Percentiles rank a stretch among this genome's conserved stretches.
phyloP scores from a whole-genome alignment of 2,797 vertebrate genomes.

The Dryobates pubescens region DNA sequence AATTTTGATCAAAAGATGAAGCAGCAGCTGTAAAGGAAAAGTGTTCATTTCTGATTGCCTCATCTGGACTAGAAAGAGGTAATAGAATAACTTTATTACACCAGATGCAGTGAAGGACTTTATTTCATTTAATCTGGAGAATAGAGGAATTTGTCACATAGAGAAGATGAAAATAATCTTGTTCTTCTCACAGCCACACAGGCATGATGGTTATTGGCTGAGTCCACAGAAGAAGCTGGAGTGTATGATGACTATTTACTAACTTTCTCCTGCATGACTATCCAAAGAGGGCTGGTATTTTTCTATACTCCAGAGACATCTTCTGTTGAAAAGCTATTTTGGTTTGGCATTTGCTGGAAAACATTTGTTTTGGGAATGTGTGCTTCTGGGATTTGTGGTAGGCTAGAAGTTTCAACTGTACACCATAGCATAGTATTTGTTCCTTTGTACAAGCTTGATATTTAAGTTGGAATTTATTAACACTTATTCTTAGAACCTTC shows the following conservation, averaged over 20 bases:
- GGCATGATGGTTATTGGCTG: constrained; percentile 22
- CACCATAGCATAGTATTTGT: constrained; percentile 14
- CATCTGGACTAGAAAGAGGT: constrained; percentile 53
- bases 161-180: constrained; percentile 68
- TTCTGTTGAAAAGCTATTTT: constrained; percentile 71
- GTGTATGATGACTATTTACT: constrained; percentile 49
- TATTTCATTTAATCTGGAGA: constrained; percentile 66
- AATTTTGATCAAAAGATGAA: constrained; percentile 70
- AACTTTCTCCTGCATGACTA: constrained; percentile 60
- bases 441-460: neutral
- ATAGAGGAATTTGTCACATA: constrained; percentile 63
- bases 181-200: constrained; percentile 9
- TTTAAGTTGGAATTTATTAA: constrained; percentile 49
- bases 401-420: constrained; percentile 53
- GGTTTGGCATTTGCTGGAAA: constrained; percentile 69
- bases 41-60: constrained; percentile 63
- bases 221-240: constrained; percentile 38
- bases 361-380: constrained; percentile 47
- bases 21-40: constrained; percentile 55
- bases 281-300: constrained; percentile 16
- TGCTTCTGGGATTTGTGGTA: constrained; percentile 63
- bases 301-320: constrained; percentile 50
- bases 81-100: constrained; percentile 52
- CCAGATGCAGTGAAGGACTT: constrained; percentile 48
- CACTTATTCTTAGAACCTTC: constrained; percentile 22